phyloP scores from a whole-genome alignment of 2,113 vertebrate genomes.

The Henicopernis longicauda region DNA sequence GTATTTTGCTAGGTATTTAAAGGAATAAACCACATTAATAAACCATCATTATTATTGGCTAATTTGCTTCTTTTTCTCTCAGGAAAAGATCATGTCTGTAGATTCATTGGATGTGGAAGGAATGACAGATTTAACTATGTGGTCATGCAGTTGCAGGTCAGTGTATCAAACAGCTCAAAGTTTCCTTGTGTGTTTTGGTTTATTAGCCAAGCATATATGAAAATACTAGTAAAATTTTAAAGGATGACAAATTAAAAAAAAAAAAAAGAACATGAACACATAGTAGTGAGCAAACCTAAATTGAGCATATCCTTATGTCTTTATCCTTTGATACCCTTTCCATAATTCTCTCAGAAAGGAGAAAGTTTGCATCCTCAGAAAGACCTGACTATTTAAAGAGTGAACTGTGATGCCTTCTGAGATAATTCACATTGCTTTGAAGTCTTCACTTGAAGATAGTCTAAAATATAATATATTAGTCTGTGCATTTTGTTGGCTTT shows the following conservation, averaged over 20 bases:
- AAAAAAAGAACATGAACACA: neutral
- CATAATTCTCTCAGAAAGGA: neutral
- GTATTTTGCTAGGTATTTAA: neutral
- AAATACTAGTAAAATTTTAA: neutral
- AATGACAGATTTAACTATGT: slow-evolving; percentile 99
- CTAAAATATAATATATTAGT: neutral
- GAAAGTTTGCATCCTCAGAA: neutral
- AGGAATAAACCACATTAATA: neutral
- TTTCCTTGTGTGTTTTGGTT: neutral
- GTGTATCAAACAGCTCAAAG: slow-evolving; percentile 21
- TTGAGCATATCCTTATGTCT: neutral
- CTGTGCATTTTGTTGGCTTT: neutral
- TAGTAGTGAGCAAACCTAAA: neutral
- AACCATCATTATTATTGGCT: neutral
- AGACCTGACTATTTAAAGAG: neutral
- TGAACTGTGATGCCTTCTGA: neutral
- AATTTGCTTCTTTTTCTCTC: slow-evolving; percentile 7
- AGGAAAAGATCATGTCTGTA: slow-evolving; percentile 98
- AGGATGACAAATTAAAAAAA: neutral
- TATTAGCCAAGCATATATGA: neutral
- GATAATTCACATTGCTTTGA: neutral
- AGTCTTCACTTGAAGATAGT: neutral
- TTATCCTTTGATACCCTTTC: neutral
- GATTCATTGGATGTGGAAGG: slow-evolving; percentile 95
- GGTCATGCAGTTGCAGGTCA: slow-evolving; percentile 98